Base-by-base conservation (phyloP, 2,797 vertebrate species). In the Australoheros facetus region DNA sequence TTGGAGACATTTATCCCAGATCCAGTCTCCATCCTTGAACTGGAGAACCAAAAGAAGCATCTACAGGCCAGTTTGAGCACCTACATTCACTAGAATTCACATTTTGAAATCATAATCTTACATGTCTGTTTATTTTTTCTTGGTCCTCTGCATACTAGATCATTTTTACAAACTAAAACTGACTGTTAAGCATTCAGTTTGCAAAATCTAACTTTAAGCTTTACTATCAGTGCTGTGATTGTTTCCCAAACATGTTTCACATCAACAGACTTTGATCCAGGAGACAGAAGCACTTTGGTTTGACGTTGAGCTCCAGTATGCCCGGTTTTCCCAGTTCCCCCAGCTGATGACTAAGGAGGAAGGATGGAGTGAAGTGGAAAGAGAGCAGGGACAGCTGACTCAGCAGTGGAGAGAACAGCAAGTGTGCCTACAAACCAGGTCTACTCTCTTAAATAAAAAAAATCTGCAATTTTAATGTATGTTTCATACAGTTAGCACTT, bases 1-100 rank as follows among this genome's bases (percentile, higher is more conserved):
- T 87, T 95, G 55, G 78, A 75, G 28, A 92, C 89, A 69, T 94
- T 94, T 73, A 82, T 84, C 21, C 56, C 71, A 30, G 48, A 76
- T 13, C 14, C 55, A n/a, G 56, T 72, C 39, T 57, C 73, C 23
- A 19, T 60, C 26, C 37, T 57, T 23, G 55, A 28, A 21, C 37
- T 84, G 74, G 55, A 58, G 51, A 26, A 45, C 32, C 77, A 73
- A 45, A 79, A 51, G 28, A 73, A 78, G 30, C 77, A 78, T 12
- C 74, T 86, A 34, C 81, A 86, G 87, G 87, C 55, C 28, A 58
- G 84, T 77, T 71, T 17, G 32, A 69, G 51, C 34, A 69, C 64
- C 51, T 51, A 69, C 1, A 51, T 66, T 48, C 5, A 51, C 16
- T 6, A n/a, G 26, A 69, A 69, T 13, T 30, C 26, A 51, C 42